These are phyloP conservation scores for Drosophila barbarae DNA, from an alignment of 2,888 invertebrate species.

Conservation along the genomic window DNA sequence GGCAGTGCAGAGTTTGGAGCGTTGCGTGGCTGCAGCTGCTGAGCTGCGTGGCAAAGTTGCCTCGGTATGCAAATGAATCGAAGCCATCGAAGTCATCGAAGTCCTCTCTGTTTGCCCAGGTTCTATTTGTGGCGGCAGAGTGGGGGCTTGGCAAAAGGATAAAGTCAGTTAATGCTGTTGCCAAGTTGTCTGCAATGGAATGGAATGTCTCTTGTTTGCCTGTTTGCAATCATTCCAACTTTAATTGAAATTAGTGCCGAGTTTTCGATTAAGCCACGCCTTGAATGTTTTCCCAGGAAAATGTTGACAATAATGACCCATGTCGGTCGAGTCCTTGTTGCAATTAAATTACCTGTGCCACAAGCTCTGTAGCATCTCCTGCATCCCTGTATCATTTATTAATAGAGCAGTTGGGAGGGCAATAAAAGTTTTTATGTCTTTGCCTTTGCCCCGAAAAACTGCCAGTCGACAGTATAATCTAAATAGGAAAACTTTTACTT, in stretches of 20 bases:
- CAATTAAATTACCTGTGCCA: constrained; percentile 31
- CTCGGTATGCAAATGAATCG: constrained; percentile 62
- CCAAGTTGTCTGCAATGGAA: constrained; percentile 52
- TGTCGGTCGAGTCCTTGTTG: constrained; percentile 2
- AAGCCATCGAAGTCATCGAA: constrained; percentile 21
- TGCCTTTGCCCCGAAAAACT: constrained; percentile 11
- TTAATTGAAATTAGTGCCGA: constrained; percentile 72
- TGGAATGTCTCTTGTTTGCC: constrained; percentile 27
- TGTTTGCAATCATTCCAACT: constrained; percentile 56
- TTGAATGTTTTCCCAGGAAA: constrained; percentile 36
- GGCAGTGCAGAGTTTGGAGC: not conserved
- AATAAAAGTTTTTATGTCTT: constrained; percentile 40
- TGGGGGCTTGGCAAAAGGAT: not conserved
- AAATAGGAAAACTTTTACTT: constrained; percentile 53
- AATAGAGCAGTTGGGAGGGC: constrained; percentile 38
- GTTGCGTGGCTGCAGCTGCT: constrained; percentile 1
- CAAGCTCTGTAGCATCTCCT: constrained; percentile 8
- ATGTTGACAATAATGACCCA: constrained; percentile 40
- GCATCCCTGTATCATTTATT: constrained; percentile 54
- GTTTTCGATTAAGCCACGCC: constrained; percentile 56
- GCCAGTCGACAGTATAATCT: constrained; percentile 39
- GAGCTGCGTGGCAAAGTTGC: constrained; percentile 12
- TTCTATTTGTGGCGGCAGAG: constrained; percentile 8
- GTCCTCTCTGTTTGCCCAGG: constrained; percentile 50
- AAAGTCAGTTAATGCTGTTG: constrained; percentile 62